Conservation (phyloP, 2,797 vertebrate species). For the Pterois miles region DNA sequence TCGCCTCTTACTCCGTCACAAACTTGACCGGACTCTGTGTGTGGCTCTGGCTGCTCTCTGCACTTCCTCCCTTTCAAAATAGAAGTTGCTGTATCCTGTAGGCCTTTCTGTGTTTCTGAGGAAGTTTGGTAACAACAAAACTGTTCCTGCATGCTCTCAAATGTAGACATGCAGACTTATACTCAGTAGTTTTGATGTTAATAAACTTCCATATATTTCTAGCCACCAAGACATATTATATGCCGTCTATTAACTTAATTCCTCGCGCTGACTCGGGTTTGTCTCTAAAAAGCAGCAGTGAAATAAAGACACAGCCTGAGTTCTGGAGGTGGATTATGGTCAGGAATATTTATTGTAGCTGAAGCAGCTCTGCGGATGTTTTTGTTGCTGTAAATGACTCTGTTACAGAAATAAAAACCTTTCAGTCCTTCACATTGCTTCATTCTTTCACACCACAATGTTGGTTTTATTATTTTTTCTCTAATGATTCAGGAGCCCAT, state of each 20-base stretch:
- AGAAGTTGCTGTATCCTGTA: conserved; percentile 14
- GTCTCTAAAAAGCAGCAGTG: not conserved
- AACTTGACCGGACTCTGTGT: conserved; percentile 1
- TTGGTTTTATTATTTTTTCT: not conserved
- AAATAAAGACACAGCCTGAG: not conserved
- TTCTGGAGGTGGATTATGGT: conserved; percentile 1
- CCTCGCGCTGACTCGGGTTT: not conserved
- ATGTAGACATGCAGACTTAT: not conserved
- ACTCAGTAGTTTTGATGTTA: conserved; percentile 9
- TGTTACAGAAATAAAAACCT: conserved; percentile 75
- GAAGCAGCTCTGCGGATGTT: conserved; percentile 49
- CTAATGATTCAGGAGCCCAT: not conserved
- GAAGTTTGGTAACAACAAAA: conserved; percentile 11
- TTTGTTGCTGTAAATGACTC: conserved; percentile 63
- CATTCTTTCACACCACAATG: not conserved
- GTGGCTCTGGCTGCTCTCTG: conserved; percentile 4
- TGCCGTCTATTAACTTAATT: not conserved
- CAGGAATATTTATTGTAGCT: conserved; percentile 63
- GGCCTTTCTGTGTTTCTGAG: not conserved
- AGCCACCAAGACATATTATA: not conserved
- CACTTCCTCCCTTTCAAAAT: conserved; percentile 38
- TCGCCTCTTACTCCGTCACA: not conserved
- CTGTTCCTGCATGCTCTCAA: not conserved
- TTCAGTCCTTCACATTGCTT: not conserved
- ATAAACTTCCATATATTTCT: not conserved